These are phyloP conservation scores for Danionella dracula DNA, from an alignment of 2,797 vertebrate genomes.

Conservation along the genomic window DNA sequence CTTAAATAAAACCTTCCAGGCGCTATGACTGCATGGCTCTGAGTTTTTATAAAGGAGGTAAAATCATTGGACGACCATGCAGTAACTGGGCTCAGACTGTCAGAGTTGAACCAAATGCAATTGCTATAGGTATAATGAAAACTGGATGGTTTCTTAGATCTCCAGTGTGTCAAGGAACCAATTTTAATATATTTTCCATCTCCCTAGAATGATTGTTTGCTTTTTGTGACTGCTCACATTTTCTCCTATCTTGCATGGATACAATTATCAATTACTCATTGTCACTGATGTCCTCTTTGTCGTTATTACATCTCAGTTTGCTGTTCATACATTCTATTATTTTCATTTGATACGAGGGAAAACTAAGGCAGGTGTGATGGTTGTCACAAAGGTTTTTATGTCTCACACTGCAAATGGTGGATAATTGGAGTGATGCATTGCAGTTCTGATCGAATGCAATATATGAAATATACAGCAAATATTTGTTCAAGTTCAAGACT, in stretches of 20 bases:
- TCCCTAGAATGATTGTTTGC: slow-evolving; percentile 2
- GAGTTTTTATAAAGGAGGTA: slow-evolving; percentile 39
- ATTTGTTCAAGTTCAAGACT: too few relatives aligned
- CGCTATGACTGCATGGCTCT: slow-evolving; percentile 37
- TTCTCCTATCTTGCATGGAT: neutral
- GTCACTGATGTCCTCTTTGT: neutral
- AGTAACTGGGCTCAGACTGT: slow-evolving; percentile 30
- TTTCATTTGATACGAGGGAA: too few relatives aligned
- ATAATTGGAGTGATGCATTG: too few relatives aligned
- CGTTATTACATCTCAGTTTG: neutral
- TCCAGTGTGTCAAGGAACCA: slow-evolving; percentile 5
- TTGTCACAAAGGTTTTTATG: too few relatives aligned
- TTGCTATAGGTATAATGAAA: slow-evolving; percentile 20
- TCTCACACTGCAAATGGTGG: too few relatives aligned
- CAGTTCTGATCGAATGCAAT: too few relatives aligned
- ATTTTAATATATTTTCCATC: slow-evolving; percentile 14
- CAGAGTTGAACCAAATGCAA: slow-evolving; percentile 29
- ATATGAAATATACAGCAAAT: too few relatives aligned
- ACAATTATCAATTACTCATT: slow-evolving; percentile 1
- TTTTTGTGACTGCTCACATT: neutral
- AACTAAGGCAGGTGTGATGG: too few relatives aligned
- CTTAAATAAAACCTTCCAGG: slow-evolving; percentile 47
- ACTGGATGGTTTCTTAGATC: slow-evolving; percentile 6
- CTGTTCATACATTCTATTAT: slow-evolving; percentile 1
- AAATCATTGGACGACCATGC: slow-evolving; percentile 31